phyloP scores from a whole-genome alignment of 2,888 invertebrate species.

The Gasteruption jaculator region DNA sequence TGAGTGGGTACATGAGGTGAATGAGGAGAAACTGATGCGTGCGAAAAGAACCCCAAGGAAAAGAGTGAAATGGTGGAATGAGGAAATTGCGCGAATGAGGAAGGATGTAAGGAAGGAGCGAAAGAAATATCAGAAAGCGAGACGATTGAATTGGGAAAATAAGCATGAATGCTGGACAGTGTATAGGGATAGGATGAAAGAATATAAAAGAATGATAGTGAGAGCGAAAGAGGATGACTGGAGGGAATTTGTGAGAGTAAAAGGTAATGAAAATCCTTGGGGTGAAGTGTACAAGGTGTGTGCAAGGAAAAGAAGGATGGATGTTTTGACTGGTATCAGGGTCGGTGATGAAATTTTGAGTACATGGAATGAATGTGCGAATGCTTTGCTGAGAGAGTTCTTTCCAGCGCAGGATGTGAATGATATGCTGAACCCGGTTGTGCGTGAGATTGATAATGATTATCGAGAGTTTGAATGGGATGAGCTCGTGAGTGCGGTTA shows the following conservation, averaged over 20 bases:
- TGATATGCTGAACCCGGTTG: background rate
- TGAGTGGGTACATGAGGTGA: too few relatives aligned
- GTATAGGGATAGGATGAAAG: too few relatives aligned
- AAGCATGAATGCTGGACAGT: background rate
- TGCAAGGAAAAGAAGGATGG: background rate
- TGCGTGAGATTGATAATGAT: background rate
- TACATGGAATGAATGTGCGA: background rate
- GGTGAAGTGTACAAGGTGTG: too few relatives aligned
- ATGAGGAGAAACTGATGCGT: too few relatives aligned
- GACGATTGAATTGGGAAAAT: too few relatives aligned
- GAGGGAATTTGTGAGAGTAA: constrained; percentile 1
- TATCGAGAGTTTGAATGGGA: background rate
- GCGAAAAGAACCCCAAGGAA: background rate
- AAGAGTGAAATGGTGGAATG: background rate
- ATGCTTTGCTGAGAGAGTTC: background rate
- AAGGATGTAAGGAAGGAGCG: too few relatives aligned
- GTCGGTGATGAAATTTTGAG: background rate
- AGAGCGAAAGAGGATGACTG: background rate
- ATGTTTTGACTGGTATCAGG: background rate
- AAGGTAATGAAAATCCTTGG: too few relatives aligned
- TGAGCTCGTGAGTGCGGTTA: background rate
- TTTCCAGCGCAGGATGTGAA: background rate
- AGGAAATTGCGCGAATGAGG: too few relatives aligned
- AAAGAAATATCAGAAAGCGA: too few relatives aligned
- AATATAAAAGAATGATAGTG: background rate